phyloP scores from a whole-genome alignment of 2,888 invertebrate genomes.

The Phytoseiulus persimilis region DNA sequence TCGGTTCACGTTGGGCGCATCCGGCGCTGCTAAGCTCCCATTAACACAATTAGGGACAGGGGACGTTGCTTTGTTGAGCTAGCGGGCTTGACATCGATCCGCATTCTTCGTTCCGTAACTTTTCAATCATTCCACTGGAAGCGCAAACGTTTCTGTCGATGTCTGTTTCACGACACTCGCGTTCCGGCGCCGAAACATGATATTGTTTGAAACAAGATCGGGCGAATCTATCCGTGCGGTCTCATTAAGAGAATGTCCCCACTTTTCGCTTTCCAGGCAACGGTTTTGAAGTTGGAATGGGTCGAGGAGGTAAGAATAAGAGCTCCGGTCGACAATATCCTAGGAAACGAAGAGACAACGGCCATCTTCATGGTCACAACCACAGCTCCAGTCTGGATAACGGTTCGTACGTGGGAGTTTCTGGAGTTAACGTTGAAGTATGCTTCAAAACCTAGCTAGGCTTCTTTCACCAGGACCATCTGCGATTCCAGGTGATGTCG shows the following conservation, averaged over 20 bases:
- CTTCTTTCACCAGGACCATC: no score
- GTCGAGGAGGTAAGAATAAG: not conserved
- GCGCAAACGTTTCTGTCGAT: not conserved
- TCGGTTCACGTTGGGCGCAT: not conserved
- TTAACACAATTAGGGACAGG: conserved; percentile 5
- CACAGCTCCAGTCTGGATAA: not conserved
- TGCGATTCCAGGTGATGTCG: not conserved
- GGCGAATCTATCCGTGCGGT: not conserved
- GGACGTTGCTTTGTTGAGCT: not conserved
- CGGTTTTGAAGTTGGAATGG: not conserved
- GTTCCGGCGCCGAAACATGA: not conserved
- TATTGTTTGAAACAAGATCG: no score
- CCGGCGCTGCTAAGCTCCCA: not conserved
- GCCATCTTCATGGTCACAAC: not conserved
- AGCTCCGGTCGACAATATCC: not conserved
- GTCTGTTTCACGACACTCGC: not conserved
- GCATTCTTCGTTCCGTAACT: not conserved
- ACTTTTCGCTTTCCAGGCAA: not conserved
- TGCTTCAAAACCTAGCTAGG: no score
- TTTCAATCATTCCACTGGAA: not conserved
- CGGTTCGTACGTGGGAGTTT: not conserved
- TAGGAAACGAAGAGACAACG: not conserved
- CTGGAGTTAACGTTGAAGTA: no score
- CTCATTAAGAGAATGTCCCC: not conserved
- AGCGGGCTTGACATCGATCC: not conserved